These are phyloP conservation scores for Brachionus paranguensis DNA, from an alignment of 1,140 invertebrate genomes.

Conservation along the genomic window DNA sequence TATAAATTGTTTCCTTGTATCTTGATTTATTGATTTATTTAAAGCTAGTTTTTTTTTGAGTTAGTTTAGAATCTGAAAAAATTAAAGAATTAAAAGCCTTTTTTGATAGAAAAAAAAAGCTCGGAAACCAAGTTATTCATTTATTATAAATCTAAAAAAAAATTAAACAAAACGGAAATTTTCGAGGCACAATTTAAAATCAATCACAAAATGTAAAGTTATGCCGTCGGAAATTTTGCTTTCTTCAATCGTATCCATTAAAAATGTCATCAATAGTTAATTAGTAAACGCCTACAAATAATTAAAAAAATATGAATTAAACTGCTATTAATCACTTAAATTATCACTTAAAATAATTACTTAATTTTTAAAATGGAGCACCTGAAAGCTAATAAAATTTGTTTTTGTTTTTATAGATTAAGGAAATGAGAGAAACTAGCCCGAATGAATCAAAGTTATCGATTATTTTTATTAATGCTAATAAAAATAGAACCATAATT, in stretches of 20 bases:
- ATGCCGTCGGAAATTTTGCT: background rate
- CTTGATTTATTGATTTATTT: background rate
- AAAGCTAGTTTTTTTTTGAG: background rate
- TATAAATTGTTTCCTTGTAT: background rate
- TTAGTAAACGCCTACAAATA: no score
- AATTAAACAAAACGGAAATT: background rate
- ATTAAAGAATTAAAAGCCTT: background rate
- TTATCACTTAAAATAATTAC: background rate
- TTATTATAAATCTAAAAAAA: background rate
- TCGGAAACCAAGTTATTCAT: background rate
- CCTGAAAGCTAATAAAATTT: background rate
- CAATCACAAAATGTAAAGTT: background rate
- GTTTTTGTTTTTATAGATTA: background rate
- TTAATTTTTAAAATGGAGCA: background rate
- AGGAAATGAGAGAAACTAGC: background rate
- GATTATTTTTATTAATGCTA: constrained; percentile 26
- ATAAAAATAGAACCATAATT: constrained; percentile 24
- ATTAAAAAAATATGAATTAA: background rate
- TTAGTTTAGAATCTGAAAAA: background rate
- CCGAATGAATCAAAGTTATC: background rate
- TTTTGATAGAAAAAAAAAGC: background rate
- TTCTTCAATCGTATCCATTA: background rate
- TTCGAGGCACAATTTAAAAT: background rate
- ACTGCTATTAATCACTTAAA: background rate
- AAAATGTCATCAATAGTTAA: background rate